A percentile compares a stretch with the other conserved stretches of the same genome.
phyloP scores from a whole-genome alignment of 1,140 invertebrate species.

The Drosophila baimaii region DNA sequence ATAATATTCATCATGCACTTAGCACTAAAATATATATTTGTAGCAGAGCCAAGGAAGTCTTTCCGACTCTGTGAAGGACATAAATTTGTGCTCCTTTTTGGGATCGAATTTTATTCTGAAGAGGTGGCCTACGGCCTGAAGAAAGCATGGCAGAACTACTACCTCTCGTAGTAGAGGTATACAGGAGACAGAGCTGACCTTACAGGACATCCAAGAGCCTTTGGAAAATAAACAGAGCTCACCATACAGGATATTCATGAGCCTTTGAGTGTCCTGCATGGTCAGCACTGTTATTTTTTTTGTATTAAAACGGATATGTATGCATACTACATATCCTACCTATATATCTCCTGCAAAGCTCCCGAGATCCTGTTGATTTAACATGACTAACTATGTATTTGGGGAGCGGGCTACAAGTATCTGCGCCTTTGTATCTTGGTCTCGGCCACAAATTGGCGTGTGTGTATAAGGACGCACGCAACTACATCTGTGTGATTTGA shows the following conservation, averaged over 20 bases:
- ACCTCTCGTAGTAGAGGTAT: too few relatives aligned
- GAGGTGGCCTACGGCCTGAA: neutral
- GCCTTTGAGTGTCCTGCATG: too few relatives aligned
- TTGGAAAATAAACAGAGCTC: too few relatives aligned
- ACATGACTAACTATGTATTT: neutral
- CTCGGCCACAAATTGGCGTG: slow-evolving; percentile 36
- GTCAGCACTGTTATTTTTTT: too few relatives aligned
- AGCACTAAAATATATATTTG: slow-evolving; percentile 20
- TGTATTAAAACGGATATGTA: neutral
- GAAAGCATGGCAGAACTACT: too few relatives aligned
- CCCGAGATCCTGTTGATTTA: neutral
- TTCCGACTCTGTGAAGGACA: neutral
- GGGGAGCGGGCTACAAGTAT: slow-evolving; percentile 3
- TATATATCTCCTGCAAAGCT: neutral
- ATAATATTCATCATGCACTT: slow-evolving; percentile 18
- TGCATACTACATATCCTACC: neutral
- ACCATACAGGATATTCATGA: too few relatives aligned
- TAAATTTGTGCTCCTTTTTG: neutral
- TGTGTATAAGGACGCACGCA: slow-evolving; percentile 24
- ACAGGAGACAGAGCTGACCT: too few relatives aligned
- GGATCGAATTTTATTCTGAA: neutral
- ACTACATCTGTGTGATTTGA: slow-evolving; percentile 32
- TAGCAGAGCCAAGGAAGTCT: neutral
- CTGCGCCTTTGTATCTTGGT: slow-evolving; percentile 46
- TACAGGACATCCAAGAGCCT: too few relatives aligned